Base-by-base conservation (phyloP, 2,888 invertebrate genomes). In the Thera britannica region DNA sequence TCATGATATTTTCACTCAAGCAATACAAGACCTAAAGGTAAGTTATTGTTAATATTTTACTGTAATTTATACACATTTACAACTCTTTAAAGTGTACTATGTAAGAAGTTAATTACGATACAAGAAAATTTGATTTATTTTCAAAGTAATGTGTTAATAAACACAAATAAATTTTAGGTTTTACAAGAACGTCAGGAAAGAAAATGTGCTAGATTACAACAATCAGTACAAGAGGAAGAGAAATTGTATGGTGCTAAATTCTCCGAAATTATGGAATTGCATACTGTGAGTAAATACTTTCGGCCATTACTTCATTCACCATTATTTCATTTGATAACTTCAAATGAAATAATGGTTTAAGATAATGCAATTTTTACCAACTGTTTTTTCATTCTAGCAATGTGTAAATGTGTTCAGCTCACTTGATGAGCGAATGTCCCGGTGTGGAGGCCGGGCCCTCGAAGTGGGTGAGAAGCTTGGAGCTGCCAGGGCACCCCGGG, bases 391-490 rank as follows among this genome's bases (percentile, higher is more conserved):
- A 7, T 90, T 91, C 48, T 89, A 97, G 96, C 95, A 96, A 70
- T 97, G 98, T 59, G 97, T 98, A 55, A 96, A 96, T 75, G 96
- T 97, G 77, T 98, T 98, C 87, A 97, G 98, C 91, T 97, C 98
- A 74, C 88, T 99, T 62, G 99, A 99, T 88, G 98, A 98, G 80
- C 96, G 98, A 79, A 99, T 99, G 83, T 99, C 99, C 79, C 97
- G 97, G 67, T 99, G 99, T 56, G 99, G 99, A 0, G 98, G 98
- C 0, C 98, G 99, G 90, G 99, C 99, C 0, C 96, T 99, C 58
- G 99, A 99, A 90, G 95, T 99, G n/a, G 99, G 99, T 0, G 99
- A 99, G 90, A 99, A 99, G 85, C 93, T 99, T 56, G 99, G 99
- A 80, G 98, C 98, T 74, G 98, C 99, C 0, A 97, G 99, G 84